These are phyloP conservation scores for Ectobius pallidus DNA, from an alignment of 2,888 invertebrate species.

Conservation along the genomic window DNA sequence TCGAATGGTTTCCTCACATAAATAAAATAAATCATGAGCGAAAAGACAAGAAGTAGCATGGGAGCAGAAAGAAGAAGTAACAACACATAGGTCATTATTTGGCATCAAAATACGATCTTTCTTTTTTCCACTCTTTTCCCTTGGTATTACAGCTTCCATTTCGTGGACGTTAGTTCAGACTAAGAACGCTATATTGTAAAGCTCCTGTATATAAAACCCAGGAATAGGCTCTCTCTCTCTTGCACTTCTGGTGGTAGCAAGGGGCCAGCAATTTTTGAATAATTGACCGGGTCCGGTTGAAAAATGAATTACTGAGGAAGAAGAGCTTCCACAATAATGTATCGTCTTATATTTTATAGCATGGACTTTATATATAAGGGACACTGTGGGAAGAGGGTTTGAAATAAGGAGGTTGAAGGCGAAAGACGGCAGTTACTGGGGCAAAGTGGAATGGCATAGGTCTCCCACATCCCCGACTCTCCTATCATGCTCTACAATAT, in stretches of 20 bases:
- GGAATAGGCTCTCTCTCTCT: not conserved
- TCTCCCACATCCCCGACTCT: not conserved
- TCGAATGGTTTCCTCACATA: too few species aligned
- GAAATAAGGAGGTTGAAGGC: not conserved
- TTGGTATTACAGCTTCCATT: not conserved
- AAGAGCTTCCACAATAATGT: conserved; percentile 40
- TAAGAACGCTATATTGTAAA: too few species aligned
- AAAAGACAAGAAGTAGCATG: not conserved
- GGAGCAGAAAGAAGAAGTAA: not conserved
- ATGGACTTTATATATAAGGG: conserved; percentile 19
- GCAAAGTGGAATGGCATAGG: conserved; percentile 9
- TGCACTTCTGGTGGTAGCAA: conserved; percentile 46
- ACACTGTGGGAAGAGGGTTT: not conserved
- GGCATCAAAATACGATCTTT: conserved; percentile 55
- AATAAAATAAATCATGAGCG: too few species aligned
- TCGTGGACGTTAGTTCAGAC: not conserved
- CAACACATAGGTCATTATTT: conserved; percentile 49
- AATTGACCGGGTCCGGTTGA: conserved; percentile 61
- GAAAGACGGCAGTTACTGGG: conserved; percentile 13
- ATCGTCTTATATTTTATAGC: conserved; percentile 42
- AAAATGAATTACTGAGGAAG: conserved; percentile 58
- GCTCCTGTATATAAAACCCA: not conserved
- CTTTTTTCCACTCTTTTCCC: conserved; percentile 33
- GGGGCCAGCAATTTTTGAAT: conserved; percentile 60
- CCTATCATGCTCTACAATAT: conserved; percentile 34